Conservation (phyloP, 2,888 invertebrate species). For the Spialia ferax region DNA sequence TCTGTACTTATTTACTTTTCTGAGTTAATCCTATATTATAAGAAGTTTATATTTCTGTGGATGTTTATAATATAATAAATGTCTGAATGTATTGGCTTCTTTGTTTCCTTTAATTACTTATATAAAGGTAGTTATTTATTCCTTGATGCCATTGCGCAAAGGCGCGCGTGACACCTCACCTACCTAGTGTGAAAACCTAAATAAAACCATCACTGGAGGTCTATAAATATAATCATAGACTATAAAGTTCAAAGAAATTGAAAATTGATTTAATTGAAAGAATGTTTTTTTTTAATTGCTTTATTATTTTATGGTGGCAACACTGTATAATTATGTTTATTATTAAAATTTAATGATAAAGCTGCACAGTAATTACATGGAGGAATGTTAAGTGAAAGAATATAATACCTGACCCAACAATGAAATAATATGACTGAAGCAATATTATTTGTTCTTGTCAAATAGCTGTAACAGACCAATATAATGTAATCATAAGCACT, state of each 20-base stretch:
- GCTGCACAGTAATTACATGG: slow-evolving; percentile 4
- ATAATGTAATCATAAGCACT: too few species aligned
- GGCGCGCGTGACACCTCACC: too few species aligned
- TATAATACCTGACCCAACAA: too few species aligned
- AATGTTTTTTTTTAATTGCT: not conserved
- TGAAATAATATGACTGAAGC: not conserved
- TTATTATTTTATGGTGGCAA: not conserved
- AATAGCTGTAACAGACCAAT: too few species aligned
- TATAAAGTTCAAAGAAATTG: too few species aligned
- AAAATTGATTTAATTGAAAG: too few species aligned
- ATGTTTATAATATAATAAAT: slow-evolving; percentile 20
- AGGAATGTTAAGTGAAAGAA: slow-evolving; percentile 16
- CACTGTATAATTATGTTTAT: slow-evolving; percentile 3
- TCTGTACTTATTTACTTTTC: slow-evolving; percentile 21
- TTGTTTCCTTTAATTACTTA: slow-evolving; percentile 3
- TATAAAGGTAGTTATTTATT: too few species aligned
- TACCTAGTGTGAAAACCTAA: not conserved
- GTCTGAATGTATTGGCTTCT: slow-evolving; percentile 12
- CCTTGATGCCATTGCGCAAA: too few species aligned
- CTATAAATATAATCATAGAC: too few species aligned
- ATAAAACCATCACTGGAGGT: too few species aligned
- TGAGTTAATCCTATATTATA: slow-evolving; percentile 14
- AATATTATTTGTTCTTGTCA: too few species aligned
- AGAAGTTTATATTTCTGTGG: slow-evolving; percentile 19
- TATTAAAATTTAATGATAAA: not conserved